Evolutionary conservation across 2,888 invertebrate genomes (phyloP), one percentile per base, ranked within the genome.

Genomic region (Mycalesis mineus): DNA sequence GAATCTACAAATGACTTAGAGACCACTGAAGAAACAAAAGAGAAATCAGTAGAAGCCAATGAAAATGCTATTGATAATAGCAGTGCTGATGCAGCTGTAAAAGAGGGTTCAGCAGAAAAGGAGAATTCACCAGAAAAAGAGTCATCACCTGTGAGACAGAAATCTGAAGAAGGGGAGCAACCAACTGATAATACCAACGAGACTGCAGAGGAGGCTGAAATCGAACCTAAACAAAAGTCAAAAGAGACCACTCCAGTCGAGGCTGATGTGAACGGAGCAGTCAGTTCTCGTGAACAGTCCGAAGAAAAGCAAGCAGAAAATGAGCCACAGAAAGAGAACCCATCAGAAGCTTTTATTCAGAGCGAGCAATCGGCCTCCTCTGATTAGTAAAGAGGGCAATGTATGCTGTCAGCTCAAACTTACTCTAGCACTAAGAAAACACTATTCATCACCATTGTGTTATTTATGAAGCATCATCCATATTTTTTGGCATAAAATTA

Each of bases 341-440:
- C 82, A 6, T 88, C 90, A 0, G 84, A 85, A 65, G 77, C 82
- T 63, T 77, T 91, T 57, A 88, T 90, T 64, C 73, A 82, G 66
- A 90, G 79, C 66, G 91, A 91, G 72, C 75, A 86, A 70, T 72
- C 75, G 1, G 82, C 80, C 14, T 75, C 85, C 33, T 74, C 78
- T 57, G 85, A 88, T 69, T 88, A 84, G 82, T 66, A 62, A 33
- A 36, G 69, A 74, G 71, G 75, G 74, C 61, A 70, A 64, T 71
- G 60, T 66, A 72, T 75, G 79, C 83, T 84, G 72, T 77, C 83
- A 85, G 88, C 88, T 88, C 88, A 87, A 87, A 83, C 77, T 74
- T 73, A 70, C 52, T 69, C 17, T 86, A 87, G 86, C 80, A 83
- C 80, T 88, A 88, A 85, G 88, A 80, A 66, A 81, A 80, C 83